phyloP scores from a whole-genome alignment of 1,140 invertebrate species.

The Neodiprion virginianus region DNA sequence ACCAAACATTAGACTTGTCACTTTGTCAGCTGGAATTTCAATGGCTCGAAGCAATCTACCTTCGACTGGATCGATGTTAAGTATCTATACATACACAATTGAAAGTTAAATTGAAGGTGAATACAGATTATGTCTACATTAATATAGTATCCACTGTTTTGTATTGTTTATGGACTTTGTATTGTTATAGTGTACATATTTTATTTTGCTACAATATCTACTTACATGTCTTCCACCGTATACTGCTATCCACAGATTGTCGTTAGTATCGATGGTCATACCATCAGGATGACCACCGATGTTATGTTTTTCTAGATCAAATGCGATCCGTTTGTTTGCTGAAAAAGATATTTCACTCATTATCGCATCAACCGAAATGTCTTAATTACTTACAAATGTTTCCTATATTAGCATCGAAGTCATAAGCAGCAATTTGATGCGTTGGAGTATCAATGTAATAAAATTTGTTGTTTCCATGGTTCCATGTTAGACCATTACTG shows the following conservation, averaged over 20 bases:
- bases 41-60: constrained; percentile 67
- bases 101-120: constrained; percentile 4
- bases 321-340: constrained; percentile 51
- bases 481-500: constrained; percentile 87
- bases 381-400: constrained; percentile 67
- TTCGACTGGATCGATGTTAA: constrained; percentile 63
- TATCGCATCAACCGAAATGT: background rate
- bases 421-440: constrained; percentile 71
- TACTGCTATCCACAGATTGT: constrained; percentile 72
- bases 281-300: constrained; percentile 69
- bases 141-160: too few relatives aligned
- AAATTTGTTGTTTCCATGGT: constrained; percentile 70
- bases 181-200: constrained; percentile 15
- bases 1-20: constrained; percentile 69
- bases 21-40: constrained; percentile 69
- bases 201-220: background rate
- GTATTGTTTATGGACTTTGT: too few relatives aligned
- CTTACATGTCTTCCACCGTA: constrained; percentile 63
- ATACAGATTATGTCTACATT: background rate
- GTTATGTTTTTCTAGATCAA: constrained; percentile 57
- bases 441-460: constrained; percentile 81
- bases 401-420: constrained; percentile 75
- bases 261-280: constrained; percentile 73
- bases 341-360: constrained; percentile 40
- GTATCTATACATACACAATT: constrained; percentile 47